Conservation (phyloP, 2,797 vertebrate species). For the Oreochromis mossambicus region DNA sequence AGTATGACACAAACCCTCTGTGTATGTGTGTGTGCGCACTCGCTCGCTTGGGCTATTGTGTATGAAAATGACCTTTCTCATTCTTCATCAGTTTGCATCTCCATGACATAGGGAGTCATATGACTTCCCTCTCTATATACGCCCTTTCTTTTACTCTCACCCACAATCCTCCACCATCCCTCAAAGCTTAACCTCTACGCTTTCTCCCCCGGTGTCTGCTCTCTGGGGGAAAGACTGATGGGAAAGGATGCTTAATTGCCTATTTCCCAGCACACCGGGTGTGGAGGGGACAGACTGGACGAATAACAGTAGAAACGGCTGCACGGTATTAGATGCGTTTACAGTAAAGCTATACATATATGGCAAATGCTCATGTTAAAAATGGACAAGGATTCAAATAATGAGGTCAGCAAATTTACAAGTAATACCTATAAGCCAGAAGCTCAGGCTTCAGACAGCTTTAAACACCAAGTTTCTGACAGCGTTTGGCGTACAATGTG, state of each 20-base stretch:
- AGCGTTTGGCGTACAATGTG: neutral
- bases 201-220: neutral
- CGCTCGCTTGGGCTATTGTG: neutral
- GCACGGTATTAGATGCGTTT: neutral
- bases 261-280: neutral
- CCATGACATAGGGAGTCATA: neutral
- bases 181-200: slow-evolving; percentile 4
- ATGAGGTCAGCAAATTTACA: neutral
- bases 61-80: slow-evolving; percentile 54
- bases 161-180: slow-evolving; percentile 17
- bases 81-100: slow-evolving; percentile 40
- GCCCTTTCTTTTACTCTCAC: neutral
- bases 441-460: neutral
- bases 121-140: neutral
- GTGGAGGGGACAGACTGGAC: neutral
- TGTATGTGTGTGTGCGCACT: neutral
- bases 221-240: neutral
- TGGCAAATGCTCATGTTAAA: neutral
- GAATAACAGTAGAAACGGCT: neutral
- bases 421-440: neutral
- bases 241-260: neutral
- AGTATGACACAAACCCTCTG: slow-evolving; percentile 42
- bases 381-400: neutral
- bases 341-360: neutral
- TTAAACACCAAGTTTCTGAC: neutral